Evolutionary conservation across 2,888 invertebrate genomes (phyloP).

Genomic region (Phyto melanocephala): DNA sequence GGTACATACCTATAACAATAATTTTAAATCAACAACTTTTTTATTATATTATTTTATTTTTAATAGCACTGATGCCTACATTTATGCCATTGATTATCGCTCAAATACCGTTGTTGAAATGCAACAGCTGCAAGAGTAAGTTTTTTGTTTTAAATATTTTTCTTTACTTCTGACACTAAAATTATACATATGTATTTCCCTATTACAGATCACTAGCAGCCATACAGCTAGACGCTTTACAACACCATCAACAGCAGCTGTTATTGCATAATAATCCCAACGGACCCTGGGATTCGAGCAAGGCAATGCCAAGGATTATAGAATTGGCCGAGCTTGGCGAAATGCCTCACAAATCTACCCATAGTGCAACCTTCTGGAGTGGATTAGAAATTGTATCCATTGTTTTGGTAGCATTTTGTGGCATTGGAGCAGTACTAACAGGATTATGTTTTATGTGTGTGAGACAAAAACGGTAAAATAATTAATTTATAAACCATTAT

Average conservation of each 20-base stretch:
- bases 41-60: not conserved
- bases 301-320: conserved; percentile 84
- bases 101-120: conserved; percentile 90
- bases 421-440: conserved; percentile 88
- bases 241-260: conserved; percentile 71
- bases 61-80: conserved; percentile 89
- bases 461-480: conserved; percentile 78
- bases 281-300: conserved; percentile 68
- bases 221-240: conserved; percentile 69
- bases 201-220: conserved; percentile 81
- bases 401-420: conserved; percentile 88
- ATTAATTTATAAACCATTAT: not conserved
- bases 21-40: too few relatives aligned
- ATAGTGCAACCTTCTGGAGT: conserved; percentile 79
- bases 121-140: conserved; percentile 87
- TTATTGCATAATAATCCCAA: conserved; percentile 45
- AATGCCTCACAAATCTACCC: conserved; percentile 74
- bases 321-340: conserved; percentile 80
- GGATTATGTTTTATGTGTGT: conserved; percentile 88
- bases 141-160: not conserved
- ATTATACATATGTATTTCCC: not conserved
- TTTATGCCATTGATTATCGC: conserved; percentile 90
- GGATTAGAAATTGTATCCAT: conserved; percentile 90
- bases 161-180: too few relatives aligned
- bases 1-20: too few relatives aligned